These are phyloP conservation scores for Cerastis rubricosa DNA, from an alignment of 2,888 invertebrate species.

Conservation along the genomic window DNA sequence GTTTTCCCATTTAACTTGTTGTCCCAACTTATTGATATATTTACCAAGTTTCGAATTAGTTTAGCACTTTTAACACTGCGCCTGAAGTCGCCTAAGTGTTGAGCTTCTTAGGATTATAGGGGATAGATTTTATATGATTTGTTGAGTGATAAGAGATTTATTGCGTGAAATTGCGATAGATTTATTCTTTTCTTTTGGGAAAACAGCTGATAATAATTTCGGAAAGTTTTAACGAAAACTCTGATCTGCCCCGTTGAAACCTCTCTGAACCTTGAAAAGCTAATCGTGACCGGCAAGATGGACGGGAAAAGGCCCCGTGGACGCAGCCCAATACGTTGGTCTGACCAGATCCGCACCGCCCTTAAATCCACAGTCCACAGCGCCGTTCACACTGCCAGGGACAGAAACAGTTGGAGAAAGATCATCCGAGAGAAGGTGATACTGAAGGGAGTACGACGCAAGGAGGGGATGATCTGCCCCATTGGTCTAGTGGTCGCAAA, in stretches of 20 bases:
- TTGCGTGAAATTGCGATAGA: background rate
- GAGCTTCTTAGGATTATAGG: conserved; percentile 23
- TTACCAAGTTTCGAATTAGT: conserved; percentile 76
- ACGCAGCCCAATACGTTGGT: too few relatives aligned
- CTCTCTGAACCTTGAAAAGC: too few relatives aligned
- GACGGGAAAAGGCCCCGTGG: too few relatives aligned
- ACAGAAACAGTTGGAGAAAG: too few relatives aligned
- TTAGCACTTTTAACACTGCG: conserved; percentile 69
- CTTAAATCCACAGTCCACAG: too few relatives aligned
- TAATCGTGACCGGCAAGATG: too few relatives aligned
- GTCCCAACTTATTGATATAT: conserved; percentile 83
- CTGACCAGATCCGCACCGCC: too few relatives aligned
- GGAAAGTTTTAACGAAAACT: background rate
- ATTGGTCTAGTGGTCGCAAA: background rate
- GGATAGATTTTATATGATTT: conserved; percentile 48
- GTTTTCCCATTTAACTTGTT: conserved; percentile 82
- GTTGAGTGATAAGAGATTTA: conserved; percentile 9
- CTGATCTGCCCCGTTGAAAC: background rate
- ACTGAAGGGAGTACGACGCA: too few relatives aligned
- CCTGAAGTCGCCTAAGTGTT: conserved; percentile 45
- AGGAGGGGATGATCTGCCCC: background rate
- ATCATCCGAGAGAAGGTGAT: too few relatives aligned
- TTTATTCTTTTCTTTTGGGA: background rate
- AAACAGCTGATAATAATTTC: background rate
- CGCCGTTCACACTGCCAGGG: too few relatives aligned